A percentile compares a stretch with the other conserved stretches of the same genome.
Evolutionary conservation across 2,797 vertebrate species (phyloP).

Genomic region (Hemibagrus guttatus): DNA sequence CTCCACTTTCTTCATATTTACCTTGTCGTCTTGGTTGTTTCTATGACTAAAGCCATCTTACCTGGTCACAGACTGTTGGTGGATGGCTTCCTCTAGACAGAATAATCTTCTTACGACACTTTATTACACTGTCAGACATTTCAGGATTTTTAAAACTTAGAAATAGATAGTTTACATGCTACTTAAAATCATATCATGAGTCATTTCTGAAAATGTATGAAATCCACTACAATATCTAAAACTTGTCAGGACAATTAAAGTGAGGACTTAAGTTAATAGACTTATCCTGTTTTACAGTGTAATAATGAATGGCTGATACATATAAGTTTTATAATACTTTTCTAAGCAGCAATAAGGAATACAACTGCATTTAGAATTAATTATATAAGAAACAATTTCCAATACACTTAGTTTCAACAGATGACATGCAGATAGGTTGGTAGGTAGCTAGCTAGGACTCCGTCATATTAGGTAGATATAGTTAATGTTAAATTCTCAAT

Average conservation of each 20-base stretch:
- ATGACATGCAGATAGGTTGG: neutral
- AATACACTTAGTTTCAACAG: neutral
- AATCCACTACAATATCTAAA: no score
- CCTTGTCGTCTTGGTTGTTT: neutral
- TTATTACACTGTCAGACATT: no score
- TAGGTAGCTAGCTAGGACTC: neutral
- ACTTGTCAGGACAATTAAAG: no score
- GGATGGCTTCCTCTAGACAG: neutral
- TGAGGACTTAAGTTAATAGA: no score
- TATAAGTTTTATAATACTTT: no score
- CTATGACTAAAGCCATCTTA: neutral
- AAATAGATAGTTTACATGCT: no score
- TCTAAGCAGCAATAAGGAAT: neutral
- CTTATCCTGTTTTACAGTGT: no score
- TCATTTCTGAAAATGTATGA: no score
- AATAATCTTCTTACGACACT: neutral
- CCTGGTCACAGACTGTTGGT: neutral
- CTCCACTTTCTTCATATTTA: neutral
- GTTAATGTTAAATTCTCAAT: neutral
- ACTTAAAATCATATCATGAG: no score
- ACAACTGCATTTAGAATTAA: neutral
- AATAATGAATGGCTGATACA: no score
- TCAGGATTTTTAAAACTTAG: no score
- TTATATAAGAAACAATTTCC: neutral
- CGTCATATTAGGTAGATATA: neutral